Base-by-base conservation (phyloP, 53 echinoderm and acorn worm genomes). In the Crossaster papposus region DNA sequence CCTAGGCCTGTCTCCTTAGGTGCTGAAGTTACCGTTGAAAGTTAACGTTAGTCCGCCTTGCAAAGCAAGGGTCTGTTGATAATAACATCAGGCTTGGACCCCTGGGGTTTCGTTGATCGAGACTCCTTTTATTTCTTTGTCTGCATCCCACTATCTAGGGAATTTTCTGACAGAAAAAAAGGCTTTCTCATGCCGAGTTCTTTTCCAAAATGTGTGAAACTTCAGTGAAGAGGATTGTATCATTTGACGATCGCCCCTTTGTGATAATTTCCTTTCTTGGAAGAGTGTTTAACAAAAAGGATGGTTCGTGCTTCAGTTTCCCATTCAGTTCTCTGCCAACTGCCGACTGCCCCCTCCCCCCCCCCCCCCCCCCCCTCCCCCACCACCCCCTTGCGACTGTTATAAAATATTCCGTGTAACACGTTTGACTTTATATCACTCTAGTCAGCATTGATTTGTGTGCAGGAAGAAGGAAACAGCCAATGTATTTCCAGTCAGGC, bases 381-480 rank as follows among this genome's bases (percentile, higher is more conserved):
- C n/a, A n/a, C n/a, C n/a, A n/a, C n/a, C n/a, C n/a, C n/a, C n/a
- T n/a, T n/a, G n/a, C n/a, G n/a, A n/a, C n/a, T n/a, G n/a, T n/a
- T n/a, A 22, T 37, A 68, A 84, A 72, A 84, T 72, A 72, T 51
- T 29, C 51, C 84, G 71, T 44, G 1, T 37, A 84, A 84, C 72
- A 51, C 51, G 37, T 72, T 72, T 72, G 4, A 51, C 84, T 84
- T 84, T n/a, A n/a, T n/a, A 72, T 84, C 84, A 84, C 52, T 44
- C 44, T 72, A 52, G 70, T 84, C 84, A 71, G 51, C 71, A 51
- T 30, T 38, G 72, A 84, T 84, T 84, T 52, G 52, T 65, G 30
- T 35, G 20, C 84, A 84, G 84, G 84, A 84, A 84, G 20, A 72
- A 84, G 84, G 84, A 84, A 84, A 44, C 71, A 17, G 71, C 65